Evolutionary conservation across 2,888 invertebrate genomes (phyloP).

Genomic region (Diarsia rubi): DNA sequence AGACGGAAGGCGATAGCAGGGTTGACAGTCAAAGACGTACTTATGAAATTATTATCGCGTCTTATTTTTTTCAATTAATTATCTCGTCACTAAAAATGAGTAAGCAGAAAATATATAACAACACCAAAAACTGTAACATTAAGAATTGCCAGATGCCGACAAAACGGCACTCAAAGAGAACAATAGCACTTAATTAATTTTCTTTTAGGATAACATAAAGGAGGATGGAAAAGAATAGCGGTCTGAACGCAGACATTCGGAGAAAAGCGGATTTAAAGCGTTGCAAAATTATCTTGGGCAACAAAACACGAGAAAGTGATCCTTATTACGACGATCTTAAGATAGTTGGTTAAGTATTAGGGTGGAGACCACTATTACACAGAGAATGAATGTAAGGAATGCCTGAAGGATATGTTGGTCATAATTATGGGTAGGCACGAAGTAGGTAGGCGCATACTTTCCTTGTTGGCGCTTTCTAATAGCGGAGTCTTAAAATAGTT

Average conservation of each 20-base stretch:
- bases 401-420: slow-evolving; percentile 66
- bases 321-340: slow-evolving; percentile 33
- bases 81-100: slow-evolving; percentile 42
- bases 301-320: slow-evolving; percentile 38
- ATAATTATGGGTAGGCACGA: slow-evolving; percentile 69
- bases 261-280: slow-evolving; percentile 82
- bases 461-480: slow-evolving; percentile 59
- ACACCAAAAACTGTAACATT: slow-evolving; percentile 58
- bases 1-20: neutral
- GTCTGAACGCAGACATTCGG: slow-evolving; percentile 77
- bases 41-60: neutral
- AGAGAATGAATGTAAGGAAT: slow-evolving; percentile 74
- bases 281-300: slow-evolving; percentile 71
- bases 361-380: slow-evolving; percentile 66
- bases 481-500: slow-evolving; percentile 65
- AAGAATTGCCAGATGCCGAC: slow-evolving; percentile 73
- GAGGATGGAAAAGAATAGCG: slow-evolving; percentile 76
- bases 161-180: slow-evolving; percentile 79
- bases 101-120: slow-evolving; percentile 50
- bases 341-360: slow-evolving; percentile 15
- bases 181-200: slow-evolving; percentile 87
- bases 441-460: slow-evolving; percentile 65
- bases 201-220: slow-evolving; percentile 83
- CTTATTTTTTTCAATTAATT: slow-evolving; percentile 31
- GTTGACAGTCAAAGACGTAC: neutral